Percentiles rank a stretch among this genome's conserved stretches.
These are phyloP conservation scores for Tupaia tana DNA, from an alignment of 2,113 vertebrate genomes.

Conservation along the genomic window DNA sequence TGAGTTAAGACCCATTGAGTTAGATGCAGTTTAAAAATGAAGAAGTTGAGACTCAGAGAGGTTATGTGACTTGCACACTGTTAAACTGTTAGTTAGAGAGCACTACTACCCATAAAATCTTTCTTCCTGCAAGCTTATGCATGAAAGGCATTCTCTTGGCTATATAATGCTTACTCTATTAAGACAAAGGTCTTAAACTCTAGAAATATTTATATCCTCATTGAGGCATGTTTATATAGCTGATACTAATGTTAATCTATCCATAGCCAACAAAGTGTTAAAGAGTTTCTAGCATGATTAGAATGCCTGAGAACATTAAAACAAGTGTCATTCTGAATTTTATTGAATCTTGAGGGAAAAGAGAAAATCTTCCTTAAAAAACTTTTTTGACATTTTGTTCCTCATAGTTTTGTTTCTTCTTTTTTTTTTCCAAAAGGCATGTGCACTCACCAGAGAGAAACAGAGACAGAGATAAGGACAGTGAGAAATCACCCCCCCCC, in stretches of 20 bases:
- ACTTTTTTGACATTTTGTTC: background rate
- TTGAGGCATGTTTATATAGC: background rate
- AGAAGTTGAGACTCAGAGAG: background rate
- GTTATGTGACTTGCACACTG: background rate
- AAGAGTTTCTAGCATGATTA: background rate
- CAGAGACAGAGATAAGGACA: too few relatives aligned
- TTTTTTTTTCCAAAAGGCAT: too few relatives aligned
- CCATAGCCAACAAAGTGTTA: background rate
- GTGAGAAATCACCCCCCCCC: too few relatives aligned
- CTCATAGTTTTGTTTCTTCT: background rate
- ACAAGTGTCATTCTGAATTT: background rate
- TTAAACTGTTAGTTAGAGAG: background rate
- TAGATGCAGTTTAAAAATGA: background rate
- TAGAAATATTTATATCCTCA: background rate
- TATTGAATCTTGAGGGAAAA: background rate
- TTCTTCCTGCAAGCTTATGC: background rate
- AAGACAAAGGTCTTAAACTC: background rate
- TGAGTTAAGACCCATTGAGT: background rate
- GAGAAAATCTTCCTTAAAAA: background rate
- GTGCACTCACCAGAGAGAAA: too few relatives aligned
- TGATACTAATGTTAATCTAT: background rate
- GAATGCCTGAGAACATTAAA: background rate
- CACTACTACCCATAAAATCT: background rate
- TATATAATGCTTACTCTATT: background rate
- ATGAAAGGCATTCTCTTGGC: background rate